These are phyloP conservation scores for Microtus agrestis DNA, from an alignment of 2,797 vertebrate species.

Conservation along the genomic window DNA sequence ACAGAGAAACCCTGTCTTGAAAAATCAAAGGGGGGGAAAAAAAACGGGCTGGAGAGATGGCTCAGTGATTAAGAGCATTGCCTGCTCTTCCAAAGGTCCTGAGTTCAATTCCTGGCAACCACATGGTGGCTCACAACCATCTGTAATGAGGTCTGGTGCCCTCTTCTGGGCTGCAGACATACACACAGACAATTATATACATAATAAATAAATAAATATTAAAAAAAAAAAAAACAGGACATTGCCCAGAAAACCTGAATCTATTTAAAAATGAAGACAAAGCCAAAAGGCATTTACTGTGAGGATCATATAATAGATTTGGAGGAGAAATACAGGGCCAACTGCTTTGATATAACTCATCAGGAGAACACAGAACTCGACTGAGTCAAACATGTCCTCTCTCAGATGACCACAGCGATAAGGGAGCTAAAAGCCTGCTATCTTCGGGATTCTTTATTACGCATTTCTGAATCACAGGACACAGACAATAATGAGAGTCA, in stretches of 20 bases:
- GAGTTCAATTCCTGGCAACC: too few relatives aligned
- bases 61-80: too few relatives aligned
- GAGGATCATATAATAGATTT: not conserved
- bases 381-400: not conserved
- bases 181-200: too few relatives aligned
- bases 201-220: too few relatives aligned
- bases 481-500: constrained; percentile 51
- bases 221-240: not conserved
- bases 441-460: not conserved
- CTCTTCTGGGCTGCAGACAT: too few relatives aligned
- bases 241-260: constrained; percentile 10
- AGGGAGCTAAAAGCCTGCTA: not conserved
- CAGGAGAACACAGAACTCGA: not conserved
- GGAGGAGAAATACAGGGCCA: not conserved
- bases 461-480: constrained; percentile 36
- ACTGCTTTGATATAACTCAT: not conserved
- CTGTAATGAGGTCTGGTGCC: too few relatives aligned
- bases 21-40: too few relatives aligned
- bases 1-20: too few relatives aligned
- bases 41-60: too few relatives aligned
- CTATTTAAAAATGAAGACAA: not conserved
- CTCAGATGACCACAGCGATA: not conserved
- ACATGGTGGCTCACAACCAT: too few relatives aligned
- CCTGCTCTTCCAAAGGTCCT: too few relatives aligned
- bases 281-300: not conserved